Conservation (phyloP, 2,797 vertebrate genomes). For the Champsocephalus gunnari region DNA sequence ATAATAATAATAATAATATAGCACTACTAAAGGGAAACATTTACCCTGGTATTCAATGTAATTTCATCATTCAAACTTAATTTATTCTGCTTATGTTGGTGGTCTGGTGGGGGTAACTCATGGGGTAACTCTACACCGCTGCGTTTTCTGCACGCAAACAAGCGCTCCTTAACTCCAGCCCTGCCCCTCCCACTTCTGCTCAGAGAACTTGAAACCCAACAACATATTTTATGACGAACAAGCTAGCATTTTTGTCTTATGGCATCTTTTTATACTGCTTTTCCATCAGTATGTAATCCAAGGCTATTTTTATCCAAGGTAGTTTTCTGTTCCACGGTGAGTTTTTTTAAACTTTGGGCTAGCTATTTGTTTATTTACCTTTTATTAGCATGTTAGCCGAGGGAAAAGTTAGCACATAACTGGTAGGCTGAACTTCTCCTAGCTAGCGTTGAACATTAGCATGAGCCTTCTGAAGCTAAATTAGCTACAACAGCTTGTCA, state of each 20-base stretch:
- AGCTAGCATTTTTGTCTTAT: slow-evolving; percentile 14
- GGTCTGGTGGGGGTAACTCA: not conserved
- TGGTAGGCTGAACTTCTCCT: slow-evolving; percentile 52
- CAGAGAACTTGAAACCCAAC: slow-evolving; percentile 59
- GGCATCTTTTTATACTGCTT: slow-evolving; percentile 5
- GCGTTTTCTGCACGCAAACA: slow-evolving; percentile 63
- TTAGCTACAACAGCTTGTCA: slow-evolving; percentile 7
- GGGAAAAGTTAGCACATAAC: slow-evolving; percentile 68
- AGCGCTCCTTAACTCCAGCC: slow-evolving; percentile 22
- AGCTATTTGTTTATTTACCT: slow-evolving; percentile 61
- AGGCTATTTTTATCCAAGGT: not conserved
- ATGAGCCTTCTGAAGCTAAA: slow-evolving; percentile 7
- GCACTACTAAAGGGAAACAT: fast-evolving
- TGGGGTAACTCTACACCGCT: not conserved
- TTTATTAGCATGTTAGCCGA: slow-evolving; percentile 69
- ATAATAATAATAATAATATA: not conserved
- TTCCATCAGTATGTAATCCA: slow-evolving; percentile 59
- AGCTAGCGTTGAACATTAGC: slow-evolving; percentile 48
- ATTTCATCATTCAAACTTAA: not conserved
- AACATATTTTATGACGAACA: slow-evolving; percentile 63
- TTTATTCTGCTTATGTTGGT: not conserved
- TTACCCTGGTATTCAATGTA: not conserved
- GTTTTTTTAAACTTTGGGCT: slow-evolving; percentile 31
- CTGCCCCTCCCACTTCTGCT: slow-evolving; percentile 69
- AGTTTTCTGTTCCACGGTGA: slow-evolving; percentile 48